Evolutionary conservation across 2,113 vertebrate species (phyloP), one percentile per base, ranked within the genome.

Genomic region (Pundamilia nyererei): DNA sequence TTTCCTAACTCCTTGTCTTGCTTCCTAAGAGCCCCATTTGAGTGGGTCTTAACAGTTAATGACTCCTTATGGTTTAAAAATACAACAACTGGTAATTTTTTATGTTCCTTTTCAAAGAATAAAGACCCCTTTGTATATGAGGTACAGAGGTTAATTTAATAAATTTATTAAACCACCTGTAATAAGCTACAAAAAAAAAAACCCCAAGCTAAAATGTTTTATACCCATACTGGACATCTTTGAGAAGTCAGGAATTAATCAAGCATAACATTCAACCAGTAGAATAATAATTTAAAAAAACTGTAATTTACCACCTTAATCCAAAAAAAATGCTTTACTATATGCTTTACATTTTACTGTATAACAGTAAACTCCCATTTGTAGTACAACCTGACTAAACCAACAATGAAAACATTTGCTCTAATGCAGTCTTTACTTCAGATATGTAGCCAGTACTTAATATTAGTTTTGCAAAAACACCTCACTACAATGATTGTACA

Each of bases 381-480:
- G 9, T 75, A 75, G 40, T 7, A 5, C 40, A 75, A 11, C 14
- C 24, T 75, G 68, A 75, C 24, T 29, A 17, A 47, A 29, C 40
- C 14, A 17, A 26, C 68, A 0, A 45, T 72, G 38, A 72, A 45
- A 15, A 72, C 13, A 9, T 72, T 72, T 24, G 40, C 8, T 75
- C 9, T 47, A 75, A 75, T 47, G 21, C 40, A 75, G 15, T 75
- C 42, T 75, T 45, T 29, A 47, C 15, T 29, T 1, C 24, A 5
- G 24, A 47, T 75, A 47, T 47, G 24, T 75, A 75, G 24, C 70
- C 70, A 75, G 70, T 47, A 75, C 24, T 75, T 72, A 70, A 42
- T 45, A 75, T 29, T 29, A 19, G 42, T 47, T 75, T 5, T 75
- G 40, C 40, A 75, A 75, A 47, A 47, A 19, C 70, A 75, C 24